Base-by-base conservation (phyloP, 2,888 invertebrate species). In the Syrphus vitripennis region DNA sequence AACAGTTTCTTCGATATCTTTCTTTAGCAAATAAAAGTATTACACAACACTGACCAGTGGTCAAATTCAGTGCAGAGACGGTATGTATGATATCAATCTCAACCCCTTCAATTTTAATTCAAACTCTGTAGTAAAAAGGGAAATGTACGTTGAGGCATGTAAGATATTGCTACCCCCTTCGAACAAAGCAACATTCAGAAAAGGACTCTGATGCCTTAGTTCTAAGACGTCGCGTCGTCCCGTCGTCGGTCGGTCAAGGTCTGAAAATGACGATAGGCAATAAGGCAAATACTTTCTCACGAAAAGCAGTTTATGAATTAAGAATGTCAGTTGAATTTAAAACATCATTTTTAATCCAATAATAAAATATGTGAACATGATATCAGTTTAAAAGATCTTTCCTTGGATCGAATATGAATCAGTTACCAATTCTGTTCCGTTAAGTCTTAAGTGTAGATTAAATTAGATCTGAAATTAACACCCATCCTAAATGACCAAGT, bases 41-140 rank as follows among this genome's bases (percentile, higher is more conserved):
- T 12, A n/a, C 16, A 29, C 34, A 53, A 34, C 12, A 53, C 57
- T 76, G 76, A 63, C 76, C 81, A 76, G 45, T 63, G 81, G 81
- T 81, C 81, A 81, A 24, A 40, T 26, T 26, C 42, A 61, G 12
- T 10, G 26, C 59, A 55, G 21, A 77, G 40, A 70, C 70, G 55
- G 40, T 53, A 37, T 16, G 40, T 53, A 37, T 16, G 42, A 70
- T 24, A 70, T 14, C 26, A 55, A 16, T 29, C 34, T 34, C 70
- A 74, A 71, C 65, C 79, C 77, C 57, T 74, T 42, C 45, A 40
- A 42, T 31, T 12, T 31, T 21, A 65, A 19, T 16, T 75, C 70
- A 42, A 74, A 48, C 34, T 59, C 7, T 31, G 19, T 7, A 6
- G 48, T 48, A 5, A 24, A 50, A 24, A 24, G 24, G 14, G 12